Evolutionary conservation across 2,113 vertebrate species (phyloP).

Genomic region (Plecotus auritus): DNA sequence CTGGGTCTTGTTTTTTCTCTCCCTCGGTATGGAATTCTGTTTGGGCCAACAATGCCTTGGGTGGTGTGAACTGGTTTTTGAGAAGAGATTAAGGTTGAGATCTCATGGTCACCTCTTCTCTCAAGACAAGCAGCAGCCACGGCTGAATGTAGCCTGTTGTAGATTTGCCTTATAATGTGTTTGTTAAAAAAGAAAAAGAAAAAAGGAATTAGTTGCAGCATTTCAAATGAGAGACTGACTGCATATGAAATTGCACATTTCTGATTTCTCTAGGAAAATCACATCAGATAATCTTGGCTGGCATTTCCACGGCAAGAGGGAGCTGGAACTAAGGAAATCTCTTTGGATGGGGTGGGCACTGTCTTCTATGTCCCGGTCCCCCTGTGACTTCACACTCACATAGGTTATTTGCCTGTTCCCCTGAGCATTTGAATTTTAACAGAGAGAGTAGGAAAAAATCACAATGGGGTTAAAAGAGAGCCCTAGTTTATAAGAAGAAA

Average conservation of each 20-base stretch:
- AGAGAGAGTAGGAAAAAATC: background rate
- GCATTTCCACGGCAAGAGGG: background rate
- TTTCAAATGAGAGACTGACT: constrained; percentile 12
- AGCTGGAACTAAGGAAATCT: background rate
- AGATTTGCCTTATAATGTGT: background rate
- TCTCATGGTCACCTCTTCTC: background rate
- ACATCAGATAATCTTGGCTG: background rate
- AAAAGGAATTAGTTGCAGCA: background rate
- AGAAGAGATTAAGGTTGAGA: background rate
- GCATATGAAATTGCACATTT: background rate
- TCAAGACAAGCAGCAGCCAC: background rate
- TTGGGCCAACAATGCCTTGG: background rate
- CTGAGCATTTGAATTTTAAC: background rate
- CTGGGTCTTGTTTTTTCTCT: background rate
- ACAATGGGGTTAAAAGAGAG: background rate
- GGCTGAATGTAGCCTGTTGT: background rate
- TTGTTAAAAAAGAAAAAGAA: background rate
- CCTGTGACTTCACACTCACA: too few relatives aligned
- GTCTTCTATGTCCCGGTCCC: accelerated
- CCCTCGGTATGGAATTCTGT: background rate
- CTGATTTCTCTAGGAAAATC: constrained; percentile 1
- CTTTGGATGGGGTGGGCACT: background rate
- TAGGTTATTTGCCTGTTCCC: background rate
- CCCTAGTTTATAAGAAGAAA: background rate
- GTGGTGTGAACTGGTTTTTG: background rate